Evolutionary conservation across 35 echinoderm and acorn worm genomes (phyloP).

Genomic region (Heliocidaris erythrogramma): DNA sequence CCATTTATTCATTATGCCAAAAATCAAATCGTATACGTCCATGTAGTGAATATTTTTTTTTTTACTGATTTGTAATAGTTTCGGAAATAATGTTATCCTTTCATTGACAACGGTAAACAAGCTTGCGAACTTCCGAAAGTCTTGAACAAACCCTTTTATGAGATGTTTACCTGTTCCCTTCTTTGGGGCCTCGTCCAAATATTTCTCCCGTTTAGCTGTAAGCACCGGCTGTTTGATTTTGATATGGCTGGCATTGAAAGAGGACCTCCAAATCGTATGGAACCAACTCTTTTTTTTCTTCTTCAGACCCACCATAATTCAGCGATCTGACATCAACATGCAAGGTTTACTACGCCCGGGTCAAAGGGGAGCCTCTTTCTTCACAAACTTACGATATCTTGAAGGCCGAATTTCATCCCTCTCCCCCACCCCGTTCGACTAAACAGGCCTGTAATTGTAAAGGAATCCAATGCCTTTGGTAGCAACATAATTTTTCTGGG

Average conservation of each 20-base stretch:
- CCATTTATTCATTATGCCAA: background rate
- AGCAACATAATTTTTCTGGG: too few relatives aligned
- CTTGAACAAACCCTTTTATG: background rate
- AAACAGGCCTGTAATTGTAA: background rate
- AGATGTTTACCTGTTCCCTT: background rate
- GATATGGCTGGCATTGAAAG: background rate
- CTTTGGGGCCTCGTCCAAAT: constrained; percentile 1
- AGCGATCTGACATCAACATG: background rate
- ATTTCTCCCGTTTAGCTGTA: background rate
- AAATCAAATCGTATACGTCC: background rate
- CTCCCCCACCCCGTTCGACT: background rate
- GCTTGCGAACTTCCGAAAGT: background rate
- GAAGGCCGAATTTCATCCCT: background rate
- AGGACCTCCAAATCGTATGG: background rate
- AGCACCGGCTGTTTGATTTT: background rate
- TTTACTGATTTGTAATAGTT: background rate
- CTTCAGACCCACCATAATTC: background rate
- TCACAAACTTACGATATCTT: background rate
- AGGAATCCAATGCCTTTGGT: background rate
- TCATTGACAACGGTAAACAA: background rate
- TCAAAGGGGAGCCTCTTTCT: background rate
- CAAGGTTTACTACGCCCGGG: background rate
- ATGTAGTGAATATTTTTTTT: background rate
- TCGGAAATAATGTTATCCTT: background rate
- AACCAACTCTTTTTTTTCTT: background rate